A percentile compares a stretch with the other conserved stretches of the same genome.
These are phyloP conservation scores for Troides aeacus DNA, from an alignment of 2,888 invertebrate genomes.

Conservation along the genomic window DNA sequence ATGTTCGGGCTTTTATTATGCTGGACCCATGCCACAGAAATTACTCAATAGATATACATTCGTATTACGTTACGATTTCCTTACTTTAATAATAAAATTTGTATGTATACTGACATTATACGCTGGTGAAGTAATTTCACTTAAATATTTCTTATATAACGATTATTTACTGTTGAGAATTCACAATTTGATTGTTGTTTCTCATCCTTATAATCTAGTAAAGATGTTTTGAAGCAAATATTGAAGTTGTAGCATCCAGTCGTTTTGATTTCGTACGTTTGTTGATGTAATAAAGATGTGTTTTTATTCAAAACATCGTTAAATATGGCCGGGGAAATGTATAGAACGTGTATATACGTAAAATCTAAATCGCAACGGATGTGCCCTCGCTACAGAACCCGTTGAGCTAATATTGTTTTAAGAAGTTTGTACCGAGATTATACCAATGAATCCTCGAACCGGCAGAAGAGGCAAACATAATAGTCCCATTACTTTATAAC, in stretches of 20 bases:
- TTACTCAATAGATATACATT: conserved; percentile 18
- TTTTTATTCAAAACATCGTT: background rate
- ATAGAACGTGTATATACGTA: background rate
- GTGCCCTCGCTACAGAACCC: conserved; percentile 1
- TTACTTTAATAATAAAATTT: background rate
- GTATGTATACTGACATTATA: no score
- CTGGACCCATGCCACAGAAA: conserved; percentile 53
- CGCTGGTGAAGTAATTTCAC: no score
- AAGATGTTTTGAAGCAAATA: no score
- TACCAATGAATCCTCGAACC: background rate
- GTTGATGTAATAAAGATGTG: background rate
- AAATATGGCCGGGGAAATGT: background rate
- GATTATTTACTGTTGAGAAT: no score
- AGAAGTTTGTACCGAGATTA: conserved; percentile 6
- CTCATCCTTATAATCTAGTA: no score
- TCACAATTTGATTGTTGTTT: no score
- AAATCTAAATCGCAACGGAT: background rate
- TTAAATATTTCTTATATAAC: no score
- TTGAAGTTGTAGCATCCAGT: no score
- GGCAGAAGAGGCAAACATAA: conserved; percentile 4
- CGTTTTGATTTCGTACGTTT: no score
- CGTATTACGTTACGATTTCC: background rate
- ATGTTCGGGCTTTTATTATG: conserved; percentile 44
- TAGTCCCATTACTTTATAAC: conserved; percentile 1
- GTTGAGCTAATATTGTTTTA: conserved; percentile 5